These are phyloP conservation scores for Subacronicta megacephala DNA, from an alignment of 2,888 invertebrate genomes.

Conservation along the genomic window DNA sequence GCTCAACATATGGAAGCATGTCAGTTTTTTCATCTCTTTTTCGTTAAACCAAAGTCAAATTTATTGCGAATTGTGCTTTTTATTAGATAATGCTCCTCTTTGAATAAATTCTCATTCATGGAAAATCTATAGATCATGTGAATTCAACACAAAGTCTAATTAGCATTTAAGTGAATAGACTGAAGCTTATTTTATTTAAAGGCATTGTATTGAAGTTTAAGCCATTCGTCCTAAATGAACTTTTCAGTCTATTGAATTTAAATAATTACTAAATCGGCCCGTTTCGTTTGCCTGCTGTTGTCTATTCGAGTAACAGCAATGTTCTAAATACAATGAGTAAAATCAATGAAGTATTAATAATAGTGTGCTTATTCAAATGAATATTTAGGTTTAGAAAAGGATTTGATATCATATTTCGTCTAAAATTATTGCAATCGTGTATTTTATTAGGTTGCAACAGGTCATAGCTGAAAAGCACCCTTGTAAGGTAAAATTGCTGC, in stretches of 20 bases:
- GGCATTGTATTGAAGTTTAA: constrained; percentile 36
- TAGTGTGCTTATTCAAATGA: no score
- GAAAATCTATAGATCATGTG: constrained; percentile 19
- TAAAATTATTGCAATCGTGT: neutral
- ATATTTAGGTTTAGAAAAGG: neutral
- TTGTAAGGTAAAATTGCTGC: no score
- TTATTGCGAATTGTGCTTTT: constrained; percentile 4
- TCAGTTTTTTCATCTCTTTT: constrained; percentile 13
- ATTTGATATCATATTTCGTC: neutral
- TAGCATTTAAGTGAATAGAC: constrained; percentile 30
- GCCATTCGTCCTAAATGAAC: constrained; percentile 36
- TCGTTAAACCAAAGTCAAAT: constrained; percentile 14
- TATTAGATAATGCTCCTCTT: constrained; percentile 3
- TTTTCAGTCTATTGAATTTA: constrained; percentile 27
- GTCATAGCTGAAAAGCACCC: no score
- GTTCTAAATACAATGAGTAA: no score
- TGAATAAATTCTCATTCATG: constrained; percentile 1
- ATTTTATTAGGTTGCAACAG: no score
- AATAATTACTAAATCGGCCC: constrained; percentile 21
- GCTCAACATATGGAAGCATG: constrained; percentile 33
- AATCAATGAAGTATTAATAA: no score
- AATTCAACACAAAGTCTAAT: constrained; percentile 34
- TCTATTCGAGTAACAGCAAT: constrained; percentile 2
- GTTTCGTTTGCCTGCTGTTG: constrained; percentile 14
- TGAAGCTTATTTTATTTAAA: constrained; percentile 27